Evolutionary conservation across 2,888 invertebrate genomes (phyloP).

Genomic region (Melinaea menophilus): DNA sequence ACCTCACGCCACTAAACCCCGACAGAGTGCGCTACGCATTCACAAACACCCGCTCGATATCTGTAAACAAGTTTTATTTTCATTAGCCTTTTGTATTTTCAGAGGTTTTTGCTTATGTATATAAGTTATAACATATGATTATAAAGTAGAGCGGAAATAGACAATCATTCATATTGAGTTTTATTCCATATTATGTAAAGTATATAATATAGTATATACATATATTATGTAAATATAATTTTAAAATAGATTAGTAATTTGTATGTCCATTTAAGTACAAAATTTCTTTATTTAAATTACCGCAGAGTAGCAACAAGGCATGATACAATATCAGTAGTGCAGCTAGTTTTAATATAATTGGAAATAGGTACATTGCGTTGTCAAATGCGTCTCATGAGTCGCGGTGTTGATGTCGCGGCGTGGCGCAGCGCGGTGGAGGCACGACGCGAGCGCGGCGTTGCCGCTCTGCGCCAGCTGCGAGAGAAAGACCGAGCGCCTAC

Average conservation of each 20-base stretch:
- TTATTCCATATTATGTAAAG: constrained; percentile 7
- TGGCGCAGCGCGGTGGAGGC: constrained; percentile 50
- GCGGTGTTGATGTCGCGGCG: constrained; percentile 44
- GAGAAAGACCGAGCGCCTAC: constrained; percentile 76
- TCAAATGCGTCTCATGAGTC: constrained; percentile 59
- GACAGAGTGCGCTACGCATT: constrained; percentile 71
- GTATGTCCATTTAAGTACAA: no score
- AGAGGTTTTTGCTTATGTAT: constrained; percentile 30
- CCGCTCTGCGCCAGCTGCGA: constrained; percentile 75
- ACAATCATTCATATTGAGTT: no score
- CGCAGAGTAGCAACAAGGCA: background rate
- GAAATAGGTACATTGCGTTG: constrained; percentile 61
- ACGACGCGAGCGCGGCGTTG: constrained; percentile 63
- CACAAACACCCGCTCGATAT: constrained; percentile 71
- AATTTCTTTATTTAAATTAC: no score
- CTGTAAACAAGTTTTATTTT: constrained; percentile 75
- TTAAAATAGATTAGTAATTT: no score
- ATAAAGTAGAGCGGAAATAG: no score
- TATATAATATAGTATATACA: constrained; percentile 17
- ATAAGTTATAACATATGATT: constrained; percentile 12
- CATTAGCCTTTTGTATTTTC: constrained; percentile 54
- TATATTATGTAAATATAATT: no score
- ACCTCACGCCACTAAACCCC: constrained; percentile 47
- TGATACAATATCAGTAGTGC: constrained; percentile 21
- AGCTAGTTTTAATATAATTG: constrained; percentile 34